A percentile compares a stretch with the other conserved stretches of the same genome.
These are phyloP conservation scores for Rachycentron canadum DNA, from an alignment of 2,797 vertebrate species.

Conservation along the genomic window DNA sequence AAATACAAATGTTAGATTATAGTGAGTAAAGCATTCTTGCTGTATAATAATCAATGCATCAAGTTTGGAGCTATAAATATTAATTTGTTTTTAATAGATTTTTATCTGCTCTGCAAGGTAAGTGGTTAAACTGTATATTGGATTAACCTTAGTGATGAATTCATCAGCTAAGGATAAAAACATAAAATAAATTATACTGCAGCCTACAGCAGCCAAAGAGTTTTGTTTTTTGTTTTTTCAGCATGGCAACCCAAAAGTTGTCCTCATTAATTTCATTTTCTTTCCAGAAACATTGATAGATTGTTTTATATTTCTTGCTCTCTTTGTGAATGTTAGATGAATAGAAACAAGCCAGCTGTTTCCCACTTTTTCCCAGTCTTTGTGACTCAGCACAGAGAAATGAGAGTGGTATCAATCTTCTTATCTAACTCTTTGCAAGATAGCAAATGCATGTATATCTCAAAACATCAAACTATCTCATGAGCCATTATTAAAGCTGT, in stretches of 20 bases:
- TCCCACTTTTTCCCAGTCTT: neutral
- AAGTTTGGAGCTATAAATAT: conserved; percentile 32
- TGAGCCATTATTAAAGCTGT: neutral
- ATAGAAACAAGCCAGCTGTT: neutral
- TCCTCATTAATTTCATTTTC: neutral
- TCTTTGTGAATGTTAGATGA: neutral
- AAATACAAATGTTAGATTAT: neutral
- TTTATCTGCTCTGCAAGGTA: conserved; percentile 13
- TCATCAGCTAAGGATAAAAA: neutral
- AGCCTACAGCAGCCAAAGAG: neutral
- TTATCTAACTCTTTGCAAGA: neutral
- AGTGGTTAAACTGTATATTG: conserved; percentile 6
- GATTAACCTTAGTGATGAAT: neutral
- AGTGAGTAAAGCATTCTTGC: neutral
- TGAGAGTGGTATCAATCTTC: neutral
- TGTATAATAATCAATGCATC: conserved; percentile 26
- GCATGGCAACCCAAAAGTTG: neutral
- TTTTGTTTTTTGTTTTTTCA: neutral
- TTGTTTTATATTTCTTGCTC: neutral
- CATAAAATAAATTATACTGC: too few relatives aligned
- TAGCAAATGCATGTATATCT: neutral
- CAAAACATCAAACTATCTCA: neutral
- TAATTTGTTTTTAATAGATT: conserved; percentile 47
- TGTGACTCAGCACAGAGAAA: neutral
- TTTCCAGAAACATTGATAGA: neutral